Conservation (phyloP, 2,797 vertebrate genomes). For the Xerus rutilus region DNA sequence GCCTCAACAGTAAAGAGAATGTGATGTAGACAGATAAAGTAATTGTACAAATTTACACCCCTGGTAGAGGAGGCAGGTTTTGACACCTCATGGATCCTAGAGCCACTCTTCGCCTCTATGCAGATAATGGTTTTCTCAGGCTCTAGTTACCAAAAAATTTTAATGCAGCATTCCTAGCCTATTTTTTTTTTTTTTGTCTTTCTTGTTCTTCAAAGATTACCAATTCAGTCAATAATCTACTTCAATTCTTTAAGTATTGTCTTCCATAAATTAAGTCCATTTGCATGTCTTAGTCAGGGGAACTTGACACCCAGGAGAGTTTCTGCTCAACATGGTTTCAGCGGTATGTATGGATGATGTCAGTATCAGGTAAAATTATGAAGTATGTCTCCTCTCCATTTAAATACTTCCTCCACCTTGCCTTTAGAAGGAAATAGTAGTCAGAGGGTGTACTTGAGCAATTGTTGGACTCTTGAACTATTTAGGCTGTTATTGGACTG, state of each 20-base stretch:
- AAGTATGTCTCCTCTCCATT: not conserved
- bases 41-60: not conserved
- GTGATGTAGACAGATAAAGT: not conserved
- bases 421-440: not conserved
- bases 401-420: not conserved
- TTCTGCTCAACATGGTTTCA: not conserved
- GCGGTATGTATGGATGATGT: not conserved
- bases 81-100: not conserved
- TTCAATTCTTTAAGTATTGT: not conserved
- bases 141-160: not conserved
- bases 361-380: not conserved
- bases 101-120: not conserved
- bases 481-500: not conserved
- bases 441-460: not conserved
- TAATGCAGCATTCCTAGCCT: not conserved
- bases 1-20: not conserved
- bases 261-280: not conserved
- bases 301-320: not conserved
- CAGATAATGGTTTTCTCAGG: not conserved
- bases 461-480: not conserved
- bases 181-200: not conserved
- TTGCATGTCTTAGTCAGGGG: not conserved
- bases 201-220: not conserved
- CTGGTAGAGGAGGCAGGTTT: not conserved
- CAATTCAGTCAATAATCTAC: not conserved